Conservation (phyloP, 2,888 invertebrate genomes). For the Drosophila meridiana region DNA sequence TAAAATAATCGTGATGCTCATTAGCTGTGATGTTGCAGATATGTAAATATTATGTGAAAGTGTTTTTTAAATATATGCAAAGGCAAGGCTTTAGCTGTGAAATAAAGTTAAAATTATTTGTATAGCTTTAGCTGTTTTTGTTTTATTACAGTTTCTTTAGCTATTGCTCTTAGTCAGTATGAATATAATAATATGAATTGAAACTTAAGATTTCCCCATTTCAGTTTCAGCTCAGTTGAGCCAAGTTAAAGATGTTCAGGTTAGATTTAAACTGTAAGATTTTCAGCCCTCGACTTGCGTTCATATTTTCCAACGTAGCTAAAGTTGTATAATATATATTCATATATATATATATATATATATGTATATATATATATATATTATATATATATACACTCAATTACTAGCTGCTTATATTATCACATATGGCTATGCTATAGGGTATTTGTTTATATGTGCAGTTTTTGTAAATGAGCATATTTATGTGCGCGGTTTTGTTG, state of each 20-base stretch:
- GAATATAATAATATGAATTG: too few species aligned
- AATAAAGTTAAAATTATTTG: neutral
- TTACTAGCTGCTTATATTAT: neutral
- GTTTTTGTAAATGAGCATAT: constrained; percentile 5
- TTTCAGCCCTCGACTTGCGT: too few species aligned
- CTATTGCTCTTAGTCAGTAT: neutral
- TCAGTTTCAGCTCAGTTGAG: too few species aligned
- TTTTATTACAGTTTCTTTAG: neutral
- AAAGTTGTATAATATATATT: too few species aligned
- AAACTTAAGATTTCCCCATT: too few species aligned
- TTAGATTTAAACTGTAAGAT: too few species aligned
- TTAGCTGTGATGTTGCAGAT: neutral
- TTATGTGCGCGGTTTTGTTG: constrained; percentile 36
- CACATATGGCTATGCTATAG: neutral
- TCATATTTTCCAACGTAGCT: too few species aligned
- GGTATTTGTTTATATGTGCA: constrained; percentile 23
- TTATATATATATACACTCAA: too few species aligned
- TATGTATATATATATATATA: too few species aligned
- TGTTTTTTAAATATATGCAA: neutral
- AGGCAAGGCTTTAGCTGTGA: neutral
- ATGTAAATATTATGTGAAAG: neutral
- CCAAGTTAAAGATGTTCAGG: too few species aligned
- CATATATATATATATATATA: too few species aligned
- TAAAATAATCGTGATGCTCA: neutral
- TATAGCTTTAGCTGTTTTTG: neutral